Conservation (phyloP, 2,113 vertebrate genomes). For the Rhabdornis inornatus region DNA sequence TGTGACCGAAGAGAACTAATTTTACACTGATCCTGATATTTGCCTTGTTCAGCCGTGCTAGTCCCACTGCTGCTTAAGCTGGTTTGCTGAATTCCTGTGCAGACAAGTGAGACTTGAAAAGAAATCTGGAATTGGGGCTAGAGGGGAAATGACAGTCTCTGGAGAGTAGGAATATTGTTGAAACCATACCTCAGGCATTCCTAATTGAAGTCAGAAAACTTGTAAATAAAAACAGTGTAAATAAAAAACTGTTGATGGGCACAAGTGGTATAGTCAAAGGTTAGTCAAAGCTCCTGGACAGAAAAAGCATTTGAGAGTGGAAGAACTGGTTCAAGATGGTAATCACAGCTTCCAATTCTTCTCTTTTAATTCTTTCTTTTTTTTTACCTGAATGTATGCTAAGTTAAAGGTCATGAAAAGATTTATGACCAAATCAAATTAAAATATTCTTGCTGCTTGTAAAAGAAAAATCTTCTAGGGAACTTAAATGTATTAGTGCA, state of each 20-base stretch:
- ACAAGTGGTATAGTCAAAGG: background rate
- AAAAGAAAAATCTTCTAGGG: background rate
- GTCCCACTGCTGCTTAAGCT: background rate
- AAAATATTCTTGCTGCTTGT: background rate
- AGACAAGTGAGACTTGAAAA: background rate
- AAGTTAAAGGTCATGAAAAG: background rate
- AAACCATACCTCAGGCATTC: background rate
- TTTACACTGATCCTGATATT: background rate
- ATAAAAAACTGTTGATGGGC: background rate
- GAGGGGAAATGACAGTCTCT: background rate
- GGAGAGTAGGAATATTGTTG: background rate
- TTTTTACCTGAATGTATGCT: background rate
- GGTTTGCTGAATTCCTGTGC: background rate
- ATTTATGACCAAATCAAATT: background rate
- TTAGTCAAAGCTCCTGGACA: background rate
- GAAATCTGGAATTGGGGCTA: background rate
- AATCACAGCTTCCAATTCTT: background rate
- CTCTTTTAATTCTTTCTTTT: background rate
- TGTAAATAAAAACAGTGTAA: background rate
- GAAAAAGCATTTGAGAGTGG: background rate
- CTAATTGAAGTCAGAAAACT: background rate
- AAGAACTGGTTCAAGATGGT: background rate
- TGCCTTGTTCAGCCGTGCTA: background rate
- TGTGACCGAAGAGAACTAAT: background rate
- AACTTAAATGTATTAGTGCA: background rate